phyloP scores from a whole-genome alignment of 2,888 invertebrate genomes.

The Apotomis betuletana region DNA sequence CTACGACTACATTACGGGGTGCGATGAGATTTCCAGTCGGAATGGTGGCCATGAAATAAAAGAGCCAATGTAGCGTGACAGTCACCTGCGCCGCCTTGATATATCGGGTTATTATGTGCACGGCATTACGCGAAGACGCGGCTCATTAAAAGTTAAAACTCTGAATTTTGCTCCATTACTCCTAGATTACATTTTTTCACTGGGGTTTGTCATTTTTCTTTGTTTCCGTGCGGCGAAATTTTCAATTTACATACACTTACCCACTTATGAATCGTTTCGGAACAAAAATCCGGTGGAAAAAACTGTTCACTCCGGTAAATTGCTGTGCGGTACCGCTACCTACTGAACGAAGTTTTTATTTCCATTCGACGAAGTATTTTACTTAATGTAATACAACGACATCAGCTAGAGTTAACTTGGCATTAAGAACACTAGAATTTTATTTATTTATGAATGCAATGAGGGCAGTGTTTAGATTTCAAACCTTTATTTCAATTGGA shows the following conservation, averaged over 20 bases:
- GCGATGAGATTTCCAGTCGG: conserved; percentile 59
- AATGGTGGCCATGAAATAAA: conserved; percentile 66
- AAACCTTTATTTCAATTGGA: neutral
- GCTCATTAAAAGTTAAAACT: conserved; percentile 63
- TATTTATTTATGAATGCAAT: neutral
- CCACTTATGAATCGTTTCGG: conserved; percentile 63
- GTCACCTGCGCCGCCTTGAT: conserved; percentile 61
- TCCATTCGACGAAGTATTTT: conserved; percentile 31
- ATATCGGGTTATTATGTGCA: conserved; percentile 60
- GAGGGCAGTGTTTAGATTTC: neutral
- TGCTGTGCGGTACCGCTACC: conserved; percentile 23
- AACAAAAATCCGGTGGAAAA: conserved; percentile 60
- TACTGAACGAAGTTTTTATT: conserved; percentile 37
- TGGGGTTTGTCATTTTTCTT: conserved; percentile 57
- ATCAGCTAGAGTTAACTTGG: conserved; percentile 11
- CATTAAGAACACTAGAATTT: conserved; percentile 6
- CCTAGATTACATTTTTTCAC: conserved; percentile 58
- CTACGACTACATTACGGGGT: conserved; percentile 55
- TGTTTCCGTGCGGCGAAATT: conserved; percentile 57
- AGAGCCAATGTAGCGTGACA: conserved; percentile 56
- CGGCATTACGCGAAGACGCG: conserved; percentile 53
- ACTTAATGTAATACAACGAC: conserved; percentile 20
- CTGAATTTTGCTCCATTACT: conserved; percentile 51
- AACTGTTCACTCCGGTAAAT: conserved; percentile 57
- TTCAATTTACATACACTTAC: conserved; percentile 65